Evolutionary conservation across 2,113 vertebrate genomes (phyloP).

Genomic region (Empidonax alnorum): DNA sequence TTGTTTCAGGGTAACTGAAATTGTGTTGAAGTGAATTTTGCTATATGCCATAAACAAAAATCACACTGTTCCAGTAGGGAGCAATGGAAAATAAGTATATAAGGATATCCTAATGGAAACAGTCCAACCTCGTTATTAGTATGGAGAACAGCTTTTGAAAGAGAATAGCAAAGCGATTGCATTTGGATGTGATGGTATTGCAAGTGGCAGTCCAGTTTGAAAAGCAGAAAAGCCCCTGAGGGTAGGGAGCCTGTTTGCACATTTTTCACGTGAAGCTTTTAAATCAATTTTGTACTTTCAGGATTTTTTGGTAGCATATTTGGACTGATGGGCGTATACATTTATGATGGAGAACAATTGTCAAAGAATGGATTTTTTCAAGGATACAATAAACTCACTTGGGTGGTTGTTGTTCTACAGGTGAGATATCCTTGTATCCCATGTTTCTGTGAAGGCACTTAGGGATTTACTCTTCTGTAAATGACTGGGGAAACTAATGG

Average conservation of each 20-base stretch:
- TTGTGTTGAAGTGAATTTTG: background rate
- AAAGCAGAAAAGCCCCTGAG: background rate
- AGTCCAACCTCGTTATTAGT: background rate
- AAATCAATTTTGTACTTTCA: slow-evolving; percentile 62
- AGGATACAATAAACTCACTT: slow-evolving; percentile 93
- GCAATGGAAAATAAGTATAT: background rate
- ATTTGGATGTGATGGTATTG: background rate
- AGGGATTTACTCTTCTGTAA: background rate
- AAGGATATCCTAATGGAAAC: background rate
- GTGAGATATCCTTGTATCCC: slow-evolving; percentile 69
- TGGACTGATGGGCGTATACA: slow-evolving; percentile 89
- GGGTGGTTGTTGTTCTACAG: slow-evolving; percentile 93
- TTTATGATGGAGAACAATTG: slow-evolving; percentile 90
- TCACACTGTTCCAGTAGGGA: background rate
- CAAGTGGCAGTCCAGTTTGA: background rate
- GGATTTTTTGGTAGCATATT: slow-evolving; percentile 94
- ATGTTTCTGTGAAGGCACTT: background rate
- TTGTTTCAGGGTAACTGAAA: background rate
- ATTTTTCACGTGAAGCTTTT: background rate
- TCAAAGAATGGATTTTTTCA: slow-evolving; percentile 93
- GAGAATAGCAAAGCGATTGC: background rate
- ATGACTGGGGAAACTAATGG: background rate
- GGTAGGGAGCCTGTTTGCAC: background rate
- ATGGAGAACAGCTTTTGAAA: background rate
- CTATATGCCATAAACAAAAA: background rate